These are phyloP conservation scores for Smittia aterrima DNA, from an alignment of 2,888 invertebrate species.

Conservation along the genomic window DNA sequence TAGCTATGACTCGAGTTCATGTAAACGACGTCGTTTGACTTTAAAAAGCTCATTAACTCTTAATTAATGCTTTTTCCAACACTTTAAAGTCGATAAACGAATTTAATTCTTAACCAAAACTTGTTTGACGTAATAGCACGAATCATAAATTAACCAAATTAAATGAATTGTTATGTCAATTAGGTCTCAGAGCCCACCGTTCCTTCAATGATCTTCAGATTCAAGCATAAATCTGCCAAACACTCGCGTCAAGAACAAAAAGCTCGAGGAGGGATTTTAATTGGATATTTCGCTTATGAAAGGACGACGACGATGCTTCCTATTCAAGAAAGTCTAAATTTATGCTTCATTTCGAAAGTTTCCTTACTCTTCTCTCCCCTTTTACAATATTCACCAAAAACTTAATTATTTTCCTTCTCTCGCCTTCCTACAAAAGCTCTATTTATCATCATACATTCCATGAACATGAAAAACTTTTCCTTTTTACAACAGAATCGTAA, in stretches of 20 bases:
- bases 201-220: neutral
- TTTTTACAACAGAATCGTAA: neutral
- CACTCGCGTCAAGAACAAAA: slow-evolving; percentile 2
- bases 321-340: neutral
- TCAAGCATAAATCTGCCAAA: neutral
- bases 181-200: neutral
- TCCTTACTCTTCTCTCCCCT: neutral
- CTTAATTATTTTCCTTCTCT: slow-evolving; percentile 19
- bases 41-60: slow-evolving; percentile 1
- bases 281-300: slow-evolving; percentile 4
- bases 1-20: too few species aligned
- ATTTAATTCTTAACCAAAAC: too few species aligned
- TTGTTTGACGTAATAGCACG: too few species aligned
- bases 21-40: neutral
- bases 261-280: slow-evolving; percentile 14
- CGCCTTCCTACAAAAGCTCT: neutral
- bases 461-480: neutral
- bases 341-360: neutral
- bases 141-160: neutral
- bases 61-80: neutral
- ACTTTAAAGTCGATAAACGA: too few species aligned
- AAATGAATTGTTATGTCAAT: slow-evolving; percentile 8
- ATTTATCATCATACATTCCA: neutral
- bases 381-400: neutral
- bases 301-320: neutral